Base-by-base conservation (phyloP, 2,888 invertebrate species). In the Watsonalla cultraria region DNA sequence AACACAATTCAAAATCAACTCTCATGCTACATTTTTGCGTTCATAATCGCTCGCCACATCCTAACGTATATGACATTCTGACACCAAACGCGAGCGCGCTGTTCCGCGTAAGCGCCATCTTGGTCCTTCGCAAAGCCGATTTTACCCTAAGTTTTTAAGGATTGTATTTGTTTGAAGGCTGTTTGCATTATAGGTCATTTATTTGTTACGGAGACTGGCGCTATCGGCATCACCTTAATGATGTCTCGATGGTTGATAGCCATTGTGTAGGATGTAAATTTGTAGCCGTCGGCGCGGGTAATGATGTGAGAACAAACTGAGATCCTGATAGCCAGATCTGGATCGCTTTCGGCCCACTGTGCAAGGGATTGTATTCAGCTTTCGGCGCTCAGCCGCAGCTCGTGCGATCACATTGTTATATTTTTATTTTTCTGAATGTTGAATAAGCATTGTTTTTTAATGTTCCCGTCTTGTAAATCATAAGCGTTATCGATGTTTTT, bases 211-310 rank as follows among this genome's bases (percentile, higher is more conserved):
- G 70, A 65, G 72, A 71, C 81, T 85, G 90, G 90, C 90, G 90
- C 90, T 90, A 90, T 90, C 90, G 86, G 88, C 89, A 90, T 90
- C 90, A 90, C 90, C 89, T 90, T 90, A 90, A 90, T 90, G 90
- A 90, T 90, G 90, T 90, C 90, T 89, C 89, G 90, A 90, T 90
- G 89, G 86, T 86, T 90, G 89, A 90, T 90, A 89, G 88, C 90
- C 89, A 90, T 90, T 90, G 90, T 90, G 90, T 85, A 86, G 89
- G 90, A 90, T 90, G 90, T 90, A 90, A 90, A 90, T 90, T 90
- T 90, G 90, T 90, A 89, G 89, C 89, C 89, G 90, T 90, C 90
- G 90, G 90, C 90, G 89, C 86, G 90, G 90, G 90, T 90, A 90
- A 90, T 90, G 90, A 90, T 90, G 90, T 90, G 90, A 90, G 90